phyloP scores from a whole-genome alignment of 2,797 vertebrate genomes.

The Lophius americanus region DNA sequence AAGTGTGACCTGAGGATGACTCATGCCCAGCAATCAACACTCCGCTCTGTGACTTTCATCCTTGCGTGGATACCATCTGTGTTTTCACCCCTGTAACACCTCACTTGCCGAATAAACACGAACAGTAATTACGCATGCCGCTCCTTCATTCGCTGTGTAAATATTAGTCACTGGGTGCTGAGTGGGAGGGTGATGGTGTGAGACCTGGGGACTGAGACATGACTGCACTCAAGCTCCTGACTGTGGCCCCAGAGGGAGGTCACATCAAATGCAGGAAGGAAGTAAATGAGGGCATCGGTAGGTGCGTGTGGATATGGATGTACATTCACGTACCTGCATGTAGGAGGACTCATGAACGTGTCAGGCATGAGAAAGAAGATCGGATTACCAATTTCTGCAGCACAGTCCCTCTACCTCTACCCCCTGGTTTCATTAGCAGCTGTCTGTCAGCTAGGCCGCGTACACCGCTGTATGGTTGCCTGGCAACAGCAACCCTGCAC shows the following conservation, averaged over 20 bases:
- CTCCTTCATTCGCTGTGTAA: conserved; percentile 35
- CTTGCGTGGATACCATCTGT: conserved; percentile 65
- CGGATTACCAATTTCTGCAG: conserved; percentile 37
- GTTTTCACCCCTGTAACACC: conserved; percentile 50
- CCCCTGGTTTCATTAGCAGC: conserved; percentile 74
- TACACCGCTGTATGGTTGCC: conserved; percentile 79
- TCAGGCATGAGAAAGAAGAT: conserved; percentile 52
- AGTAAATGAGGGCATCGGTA: conserved; percentile 2
- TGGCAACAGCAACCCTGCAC: conserved; percentile 80
- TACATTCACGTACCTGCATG: conserved; percentile 10
- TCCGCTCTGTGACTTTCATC: conserved; percentile 25
- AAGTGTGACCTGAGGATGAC: conserved; percentile 70
- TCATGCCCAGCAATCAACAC: conserved; percentile 62
- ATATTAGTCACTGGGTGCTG: conserved; percentile 54
- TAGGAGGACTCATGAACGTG: conserved; percentile 42
- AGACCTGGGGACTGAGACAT: conserved; percentile 23
- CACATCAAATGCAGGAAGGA: conserved; percentile 21
- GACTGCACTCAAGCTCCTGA: conserved; percentile 36
- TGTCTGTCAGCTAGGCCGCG: conserved; percentile 72
- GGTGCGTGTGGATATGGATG: conserved; percentile 5
- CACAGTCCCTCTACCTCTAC: conserved; percentile 37
- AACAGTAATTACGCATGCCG: conserved; percentile 17
- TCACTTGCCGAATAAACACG: not conserved
- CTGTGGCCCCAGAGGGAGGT: conserved; percentile 31
- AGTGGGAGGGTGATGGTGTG: conserved; percentile 6